Evolutionary conservation across 2,888 invertebrate genomes (phyloP), one percentile per base, ranked within the genome.

Genomic region (Augiades crinisus): DNA sequence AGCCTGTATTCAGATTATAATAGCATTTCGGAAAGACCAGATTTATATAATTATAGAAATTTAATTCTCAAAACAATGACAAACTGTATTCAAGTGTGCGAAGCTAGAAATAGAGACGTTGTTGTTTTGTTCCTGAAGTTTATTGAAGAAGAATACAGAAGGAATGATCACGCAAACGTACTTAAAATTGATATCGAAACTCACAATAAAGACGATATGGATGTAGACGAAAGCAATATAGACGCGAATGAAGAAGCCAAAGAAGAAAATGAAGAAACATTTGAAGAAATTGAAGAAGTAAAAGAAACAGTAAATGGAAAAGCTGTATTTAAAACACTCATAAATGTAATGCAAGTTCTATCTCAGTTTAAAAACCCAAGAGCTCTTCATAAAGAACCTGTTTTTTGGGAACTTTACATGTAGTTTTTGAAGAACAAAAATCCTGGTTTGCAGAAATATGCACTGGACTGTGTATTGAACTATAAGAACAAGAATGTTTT

Each of bases 381-480:
- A 72, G 94, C 95, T 1, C 84, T 97, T 56, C 94, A 94, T 67
- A 92, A 93, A 58, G 96, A 96, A 74, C 83, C 92, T 0, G 93
- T 96, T 59, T 88, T 99, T 54, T 92, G 92, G 68, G 92, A 92
- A 54, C 90, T 95, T n/a, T 96, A 94, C 67, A 90, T 94, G 71
- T 94, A 98, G 70, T 91, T 99, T 45, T 75, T 99, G 5, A 92
- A 94, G 38, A 94, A 96, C 55, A 94, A 94, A 65, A 95, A 95
- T 77, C 79, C 93, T 0, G 92, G 92, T 0, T 88, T 99, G 4
- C 99, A 99, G 78, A 96, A 94, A 75, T 91, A 92, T 45, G 96
- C 98, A 0, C 81, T 99, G 31, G 95, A 95, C 68, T 99, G 98
- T 73, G 79, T 99, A 1, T 85, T 96, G 64, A 93, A 95, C 0